These are phyloP conservation scores for Anthophora plumipes DNA, from an alignment of 2,888 invertebrate species.

Conservation along the genomic window DNA sequence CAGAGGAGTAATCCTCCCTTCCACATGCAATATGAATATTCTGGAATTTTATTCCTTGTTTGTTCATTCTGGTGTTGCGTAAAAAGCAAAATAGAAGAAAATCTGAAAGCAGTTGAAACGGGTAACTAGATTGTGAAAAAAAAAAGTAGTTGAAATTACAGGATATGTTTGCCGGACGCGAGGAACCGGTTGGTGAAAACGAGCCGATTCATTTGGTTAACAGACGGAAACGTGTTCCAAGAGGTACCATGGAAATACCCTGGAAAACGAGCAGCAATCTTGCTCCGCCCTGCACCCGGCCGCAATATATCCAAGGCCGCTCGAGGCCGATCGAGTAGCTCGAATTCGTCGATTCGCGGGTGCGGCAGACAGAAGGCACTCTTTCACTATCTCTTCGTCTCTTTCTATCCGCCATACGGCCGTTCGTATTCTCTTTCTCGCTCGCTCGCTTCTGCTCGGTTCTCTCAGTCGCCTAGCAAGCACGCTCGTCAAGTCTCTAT, in stretches of 20 bases:
- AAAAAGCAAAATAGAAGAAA: too few relatives aligned
- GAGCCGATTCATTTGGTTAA: constrained; percentile 1
- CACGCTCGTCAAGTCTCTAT: constrained; percentile 9
- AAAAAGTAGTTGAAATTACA: neutral
- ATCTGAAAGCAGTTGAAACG: neutral
- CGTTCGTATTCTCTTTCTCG: constrained; percentile 1
- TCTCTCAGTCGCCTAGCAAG: constrained; percentile 24
- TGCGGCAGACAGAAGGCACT: constrained; percentile 55
- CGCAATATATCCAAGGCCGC: constrained; percentile 74
- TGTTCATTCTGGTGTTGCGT: too few relatives aligned
- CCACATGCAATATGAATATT: too few relatives aligned
- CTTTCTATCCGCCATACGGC: neutral
- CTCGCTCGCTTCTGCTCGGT: neutral
- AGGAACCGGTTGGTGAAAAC: neutral
- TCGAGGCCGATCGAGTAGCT: constrained; percentile 77
- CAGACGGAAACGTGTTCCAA: constrained; percentile 19
- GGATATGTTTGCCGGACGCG: neutral
- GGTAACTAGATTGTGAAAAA: too few relatives aligned
- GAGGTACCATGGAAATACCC: constrained; percentile 25
- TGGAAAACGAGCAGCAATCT: constrained; percentile 53
- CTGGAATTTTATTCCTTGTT: too few relatives aligned
- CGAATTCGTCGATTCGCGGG: constrained; percentile 68
- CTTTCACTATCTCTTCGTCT: constrained; percentile 24
- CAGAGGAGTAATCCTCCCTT: too few relatives aligned
- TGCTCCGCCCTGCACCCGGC: constrained; percentile 34